Conservation (phyloP, 1,140 invertebrate species). For the Phymorhynchus buccinoides region DNA sequence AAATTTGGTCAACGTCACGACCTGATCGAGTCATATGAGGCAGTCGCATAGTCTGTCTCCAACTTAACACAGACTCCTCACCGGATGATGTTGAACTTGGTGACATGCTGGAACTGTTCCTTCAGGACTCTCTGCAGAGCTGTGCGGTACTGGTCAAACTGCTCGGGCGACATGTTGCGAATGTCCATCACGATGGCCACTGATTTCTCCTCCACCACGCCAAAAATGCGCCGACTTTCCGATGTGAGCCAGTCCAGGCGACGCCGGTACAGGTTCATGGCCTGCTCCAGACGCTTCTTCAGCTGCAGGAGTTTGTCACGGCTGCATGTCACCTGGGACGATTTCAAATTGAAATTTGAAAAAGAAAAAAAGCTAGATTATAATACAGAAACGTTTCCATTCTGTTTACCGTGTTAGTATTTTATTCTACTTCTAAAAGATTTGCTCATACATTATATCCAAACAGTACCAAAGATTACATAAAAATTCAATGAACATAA, state of each 20-base stretch:
- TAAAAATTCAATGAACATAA: too few species aligned
- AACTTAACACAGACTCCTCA: conserved; percentile 44
- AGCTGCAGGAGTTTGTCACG: conserved; percentile 67
- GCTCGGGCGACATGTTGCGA: conserved; percentile 67
- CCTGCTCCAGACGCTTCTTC: conserved; percentile 64
- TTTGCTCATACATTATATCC: too few species aligned
- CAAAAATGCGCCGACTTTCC: conserved; percentile 72
- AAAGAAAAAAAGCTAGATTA: too few species aligned
- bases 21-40: too few species aligned
- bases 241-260: conserved; percentile 71
- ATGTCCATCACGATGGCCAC: conserved; percentile 71
- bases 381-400: too few species aligned
- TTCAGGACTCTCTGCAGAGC: conserved; percentile 68
- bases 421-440: too few species aligned
- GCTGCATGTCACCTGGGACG: conserved; percentile 64
- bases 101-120: conserved; percentile 70
- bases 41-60: too few species aligned
- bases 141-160: conserved; percentile 71
- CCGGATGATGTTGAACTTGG: conserved; percentile 73
- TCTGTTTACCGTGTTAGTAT: too few species aligned
- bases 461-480: too few species aligned
- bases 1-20: too few species aligned
- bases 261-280: conserved; percentile 65
- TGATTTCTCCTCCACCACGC: conserved; percentile 70
- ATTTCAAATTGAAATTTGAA: too few species aligned